Conservation (phyloP, 2,113 vertebrate genomes). For the Cyphomyrus discorhynchus region DNA sequence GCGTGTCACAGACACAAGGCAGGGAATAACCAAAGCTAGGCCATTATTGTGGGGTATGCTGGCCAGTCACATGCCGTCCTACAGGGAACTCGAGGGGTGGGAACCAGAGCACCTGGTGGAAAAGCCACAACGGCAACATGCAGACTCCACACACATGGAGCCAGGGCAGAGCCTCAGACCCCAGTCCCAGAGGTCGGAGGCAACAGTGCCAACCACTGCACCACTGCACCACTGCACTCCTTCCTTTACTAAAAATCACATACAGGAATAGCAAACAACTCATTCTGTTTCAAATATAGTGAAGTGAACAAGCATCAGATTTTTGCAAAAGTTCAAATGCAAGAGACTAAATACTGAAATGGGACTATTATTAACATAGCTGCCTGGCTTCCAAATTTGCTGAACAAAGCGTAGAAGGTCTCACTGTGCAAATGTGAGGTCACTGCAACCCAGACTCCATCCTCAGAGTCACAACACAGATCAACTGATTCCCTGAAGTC, state of each 20-base stretch:
- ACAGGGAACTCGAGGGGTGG: not conserved
- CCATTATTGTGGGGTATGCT: too few relatives aligned
- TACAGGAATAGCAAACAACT: not conserved
- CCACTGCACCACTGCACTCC: not conserved
- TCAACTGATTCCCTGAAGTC: not conserved
- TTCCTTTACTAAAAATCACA: not conserved
- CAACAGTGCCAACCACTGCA: not conserved
- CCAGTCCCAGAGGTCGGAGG: not conserved
- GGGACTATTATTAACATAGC: not conserved
- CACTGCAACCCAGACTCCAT: not conserved
- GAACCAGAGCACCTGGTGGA: not conserved
- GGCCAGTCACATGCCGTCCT: not conserved
- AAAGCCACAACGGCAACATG: not conserved
- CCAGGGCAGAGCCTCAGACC: not conserved
- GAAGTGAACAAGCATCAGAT: not conserved
- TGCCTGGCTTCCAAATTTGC: not conserved
- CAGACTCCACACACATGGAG: not conserved
- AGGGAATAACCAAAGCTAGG: too few relatives aligned
- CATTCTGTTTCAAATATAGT: not conserved
- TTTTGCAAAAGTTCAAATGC: not conserved
- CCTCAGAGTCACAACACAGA: not conserved
- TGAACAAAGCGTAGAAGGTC: not conserved
- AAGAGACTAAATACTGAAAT: not conserved
- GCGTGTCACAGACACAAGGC: not conserved
- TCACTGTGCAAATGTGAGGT: not conserved